Percentiles rank a stretch among this genome's conserved stretches.
Conservation (phyloP, 2,797 vertebrate species). For the Coregonus ussuriensis region DNA sequence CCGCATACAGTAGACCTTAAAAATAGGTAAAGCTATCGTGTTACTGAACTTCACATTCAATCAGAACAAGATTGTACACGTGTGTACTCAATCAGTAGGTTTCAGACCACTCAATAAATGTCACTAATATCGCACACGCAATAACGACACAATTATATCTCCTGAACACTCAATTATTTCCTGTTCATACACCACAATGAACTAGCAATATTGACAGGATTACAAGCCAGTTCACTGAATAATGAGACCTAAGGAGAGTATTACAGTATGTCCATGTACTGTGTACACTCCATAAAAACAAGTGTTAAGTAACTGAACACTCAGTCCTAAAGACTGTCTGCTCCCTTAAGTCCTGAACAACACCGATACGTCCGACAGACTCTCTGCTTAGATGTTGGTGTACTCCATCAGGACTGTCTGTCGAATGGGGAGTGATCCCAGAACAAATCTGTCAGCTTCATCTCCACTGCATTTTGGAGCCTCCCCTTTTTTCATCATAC, state of each 20-base stretch:
- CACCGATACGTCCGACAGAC: not conserved
- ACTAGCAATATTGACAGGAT: constrained; percentile 5
- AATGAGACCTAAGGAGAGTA: not conserved
- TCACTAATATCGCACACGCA: not conserved
- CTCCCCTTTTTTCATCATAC: not conserved
- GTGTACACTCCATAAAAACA: not conserved
- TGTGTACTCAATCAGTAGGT: not conserved
- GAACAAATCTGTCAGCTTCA: constrained; percentile 8
- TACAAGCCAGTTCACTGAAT: not conserved
- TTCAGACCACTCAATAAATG: not conserved
- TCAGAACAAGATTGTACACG: not conserved
- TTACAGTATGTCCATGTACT: not conserved
- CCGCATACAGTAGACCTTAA: not conserved
- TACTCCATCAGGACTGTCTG: not conserved
- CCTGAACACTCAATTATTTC: constrained; percentile 14
- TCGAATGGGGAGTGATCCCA: not conserved
- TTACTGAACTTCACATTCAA: not conserved
- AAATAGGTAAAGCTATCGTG: constrained; percentile 16
- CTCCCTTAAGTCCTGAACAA: not conserved
- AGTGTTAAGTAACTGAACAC: not conserved
- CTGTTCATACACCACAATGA: constrained; percentile 5
- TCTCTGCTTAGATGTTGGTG: not conserved
- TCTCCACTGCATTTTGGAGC: not conserved
- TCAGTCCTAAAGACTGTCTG: not conserved
- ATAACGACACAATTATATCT: not conserved